These are phyloP conservation scores for Leguminivora glycinivorella DNA, from an alignment of 1,140 invertebrate genomes.

Conservation along the genomic window DNA sequence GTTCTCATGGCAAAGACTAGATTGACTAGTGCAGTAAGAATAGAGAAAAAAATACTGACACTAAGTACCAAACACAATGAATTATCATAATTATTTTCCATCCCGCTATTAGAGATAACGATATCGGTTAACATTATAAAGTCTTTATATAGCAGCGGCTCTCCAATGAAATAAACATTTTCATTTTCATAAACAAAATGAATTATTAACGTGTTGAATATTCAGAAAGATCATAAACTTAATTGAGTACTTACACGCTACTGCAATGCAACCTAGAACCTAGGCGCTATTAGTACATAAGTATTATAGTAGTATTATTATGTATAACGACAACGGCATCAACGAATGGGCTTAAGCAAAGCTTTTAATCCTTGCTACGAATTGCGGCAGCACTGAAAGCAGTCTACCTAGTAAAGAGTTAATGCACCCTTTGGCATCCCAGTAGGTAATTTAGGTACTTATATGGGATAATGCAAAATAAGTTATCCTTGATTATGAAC, in stretches of 20 bases:
- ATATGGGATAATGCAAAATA: too few species aligned
- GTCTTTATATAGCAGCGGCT: background rate
- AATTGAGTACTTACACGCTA: slow-evolving; percentile 36
- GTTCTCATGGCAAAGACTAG: background rate
- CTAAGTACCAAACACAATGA: background rate
- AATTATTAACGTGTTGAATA: slow-evolving; percentile 52
- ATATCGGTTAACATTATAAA: slow-evolving; percentile 4
- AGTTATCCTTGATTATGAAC: too few species aligned
- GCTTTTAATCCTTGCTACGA: background rate
- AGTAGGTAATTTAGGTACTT: too few species aligned
- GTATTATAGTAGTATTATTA: too few species aligned
- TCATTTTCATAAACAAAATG: slow-evolving; percentile 52
- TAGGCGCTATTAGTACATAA: background rate
- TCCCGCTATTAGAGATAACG: background rate
- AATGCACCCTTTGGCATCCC: too few species aligned
- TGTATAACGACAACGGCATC: slow-evolving; percentile 30
- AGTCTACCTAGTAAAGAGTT: background rate
- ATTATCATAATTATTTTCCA: background rate
- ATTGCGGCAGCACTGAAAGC: background rate
- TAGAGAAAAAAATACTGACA: background rate
- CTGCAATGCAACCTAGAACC: background rate
- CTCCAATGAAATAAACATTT: slow-evolving; percentile 41
- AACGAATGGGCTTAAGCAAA: background rate
- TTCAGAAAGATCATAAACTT: slow-evolving; percentile 58
- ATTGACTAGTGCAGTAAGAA: background rate